Conservation (phyloP, 2,797 vertebrate genomes). For the Myiotriccus ornatus region DNA sequence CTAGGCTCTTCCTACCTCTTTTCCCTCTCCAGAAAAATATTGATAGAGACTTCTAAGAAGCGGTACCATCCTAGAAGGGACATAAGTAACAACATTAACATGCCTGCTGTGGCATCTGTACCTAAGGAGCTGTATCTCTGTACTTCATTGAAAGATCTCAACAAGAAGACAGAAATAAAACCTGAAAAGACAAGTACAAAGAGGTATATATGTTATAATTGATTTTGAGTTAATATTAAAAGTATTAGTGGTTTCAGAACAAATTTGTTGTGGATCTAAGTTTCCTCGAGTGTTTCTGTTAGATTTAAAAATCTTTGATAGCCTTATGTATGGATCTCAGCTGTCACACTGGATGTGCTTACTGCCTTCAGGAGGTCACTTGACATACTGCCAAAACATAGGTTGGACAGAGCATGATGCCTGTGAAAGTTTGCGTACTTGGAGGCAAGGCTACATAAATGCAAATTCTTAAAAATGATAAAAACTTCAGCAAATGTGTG, state of each 20-base stretch:
- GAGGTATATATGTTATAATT: constrained; percentile 74
- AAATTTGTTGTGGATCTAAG: background rate
- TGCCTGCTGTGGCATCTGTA: constrained; percentile 91
- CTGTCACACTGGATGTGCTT: background rate
- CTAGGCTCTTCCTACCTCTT: background rate
- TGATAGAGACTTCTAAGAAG: constrained; percentile 40
- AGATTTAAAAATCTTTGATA: background rate
- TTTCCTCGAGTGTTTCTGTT: background rate
- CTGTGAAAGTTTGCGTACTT: background rate
- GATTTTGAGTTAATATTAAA: background rate
- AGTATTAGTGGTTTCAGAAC: background rate
- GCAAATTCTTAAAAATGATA: background rate
- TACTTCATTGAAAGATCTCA: constrained; percentile 92
- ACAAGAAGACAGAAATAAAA: constrained; percentile 94
- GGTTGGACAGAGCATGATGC: background rate
- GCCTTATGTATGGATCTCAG: background rate
- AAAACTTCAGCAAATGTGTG: background rate
- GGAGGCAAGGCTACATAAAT: background rate
- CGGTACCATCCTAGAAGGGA: constrained; percentile 9
- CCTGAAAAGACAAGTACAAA: constrained; percentile 89
- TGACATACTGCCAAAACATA: background rate
- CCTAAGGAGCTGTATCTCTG: constrained; percentile 93
- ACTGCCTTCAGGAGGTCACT: background rate
- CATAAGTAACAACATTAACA: constrained; percentile 69
- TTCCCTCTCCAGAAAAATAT: constrained; percentile 32